Evolutionary conservation across 2,113 vertebrate species (phyloP), one percentile per base, ranked within the genome.

Genomic region (Trichomycterus rosablanca): DNA sequence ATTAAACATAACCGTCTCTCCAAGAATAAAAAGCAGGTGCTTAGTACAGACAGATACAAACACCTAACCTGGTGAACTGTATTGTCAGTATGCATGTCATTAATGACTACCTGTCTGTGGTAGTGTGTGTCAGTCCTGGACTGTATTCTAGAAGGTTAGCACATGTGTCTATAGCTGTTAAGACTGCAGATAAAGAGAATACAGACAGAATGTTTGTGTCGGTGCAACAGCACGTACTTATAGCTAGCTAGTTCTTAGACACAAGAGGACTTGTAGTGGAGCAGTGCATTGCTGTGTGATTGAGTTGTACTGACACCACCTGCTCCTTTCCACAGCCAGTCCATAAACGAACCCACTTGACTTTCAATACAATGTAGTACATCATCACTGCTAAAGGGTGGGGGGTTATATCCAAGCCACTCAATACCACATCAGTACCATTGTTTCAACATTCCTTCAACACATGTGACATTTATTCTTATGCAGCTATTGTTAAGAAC

Each of bases 221-320:
- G 11, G 22, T 24, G 26, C 44, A 39, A 7, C 14, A 37, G 22
- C n/a, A n/a, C 28, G 15, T 4, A 32, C 15, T 32, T 16, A 53
- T 28, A 7, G 15, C 18, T n/a, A 19, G 11, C 20, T 56, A 20
- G 20, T 56, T 56, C 24, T 56, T 42, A 56, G 37, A 34, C 45
- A 35, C 42, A 19, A 59, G 46, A 52, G 48, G 22, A 9, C 64
- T 35, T 23, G 10, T 55, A 20, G 53, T 26, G 11, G 22, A 28
- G 40, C n/a, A 40, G 34, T 59, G 45, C 46, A 34, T 24, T 15
- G 20, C 37, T 48, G 18, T 23, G 37, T 53, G 56, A 67, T 53
- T 53, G 48, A 59, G 40, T 46, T 34, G 43, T 30, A 53, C 64
- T 44, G 28, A 59, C 20, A 45, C 56, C 64, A 59, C 39, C 55